These are phyloP conservation scores for Verasper variegatus DNA, from an alignment of 2,113 vertebrate species.

Conservation along the genomic window DNA sequence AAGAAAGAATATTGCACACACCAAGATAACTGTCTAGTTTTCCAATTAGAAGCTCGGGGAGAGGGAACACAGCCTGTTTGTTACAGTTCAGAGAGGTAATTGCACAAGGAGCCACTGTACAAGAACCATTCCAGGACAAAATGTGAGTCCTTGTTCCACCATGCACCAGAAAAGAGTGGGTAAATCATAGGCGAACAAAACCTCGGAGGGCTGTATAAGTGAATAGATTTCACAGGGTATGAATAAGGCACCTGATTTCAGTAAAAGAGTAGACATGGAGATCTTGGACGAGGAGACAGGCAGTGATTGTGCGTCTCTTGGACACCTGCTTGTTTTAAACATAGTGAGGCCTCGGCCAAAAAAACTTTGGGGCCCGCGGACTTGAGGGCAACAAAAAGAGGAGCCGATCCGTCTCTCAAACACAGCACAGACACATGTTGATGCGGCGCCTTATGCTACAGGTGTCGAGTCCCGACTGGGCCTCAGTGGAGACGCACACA, in stretches of 20 bases:
- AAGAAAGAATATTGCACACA: slow-evolving; percentile 23
- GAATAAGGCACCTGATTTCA: slow-evolving; percentile 61
- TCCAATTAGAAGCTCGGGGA: background rate
- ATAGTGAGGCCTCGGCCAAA: slow-evolving; percentile 21
- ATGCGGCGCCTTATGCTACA: slow-evolving; percentile 45
- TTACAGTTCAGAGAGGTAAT: slow-evolving; percentile 33
- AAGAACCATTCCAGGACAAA: slow-evolving; percentile 18
- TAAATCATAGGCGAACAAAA: slow-evolving; percentile 44
- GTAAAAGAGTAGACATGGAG: slow-evolving; percentile 4
- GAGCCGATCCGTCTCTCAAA: slow-evolving; percentile 4
- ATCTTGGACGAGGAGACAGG: slow-evolving; percentile 41
- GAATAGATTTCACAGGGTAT: slow-evolving; percentile 23
- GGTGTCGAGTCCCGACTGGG: slow-evolving; percentile 54
- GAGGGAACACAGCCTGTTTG: slow-evolving; percentile 39
- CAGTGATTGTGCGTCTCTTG: slow-evolving; percentile 43
- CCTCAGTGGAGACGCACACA: slow-evolving; percentile 34
- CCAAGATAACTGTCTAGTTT: slow-evolving; percentile 47
- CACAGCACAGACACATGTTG: slow-evolving; percentile 24
- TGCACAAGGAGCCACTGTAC: slow-evolving; percentile 60
- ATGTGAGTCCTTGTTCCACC: slow-evolving; percentile 43
- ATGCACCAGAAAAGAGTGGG: slow-evolving; percentile 1
- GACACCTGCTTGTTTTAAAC: slow-evolving; percentile 43
- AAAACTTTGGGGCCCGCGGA: slow-evolving; percentile 10
- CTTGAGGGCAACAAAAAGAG: slow-evolving; percentile 18
- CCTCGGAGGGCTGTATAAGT: slow-evolving; percentile 13